Evolutionary conservation across 2,113 vertebrate genomes (phyloP).

Genomic region (Colaptes auratus): DNA sequence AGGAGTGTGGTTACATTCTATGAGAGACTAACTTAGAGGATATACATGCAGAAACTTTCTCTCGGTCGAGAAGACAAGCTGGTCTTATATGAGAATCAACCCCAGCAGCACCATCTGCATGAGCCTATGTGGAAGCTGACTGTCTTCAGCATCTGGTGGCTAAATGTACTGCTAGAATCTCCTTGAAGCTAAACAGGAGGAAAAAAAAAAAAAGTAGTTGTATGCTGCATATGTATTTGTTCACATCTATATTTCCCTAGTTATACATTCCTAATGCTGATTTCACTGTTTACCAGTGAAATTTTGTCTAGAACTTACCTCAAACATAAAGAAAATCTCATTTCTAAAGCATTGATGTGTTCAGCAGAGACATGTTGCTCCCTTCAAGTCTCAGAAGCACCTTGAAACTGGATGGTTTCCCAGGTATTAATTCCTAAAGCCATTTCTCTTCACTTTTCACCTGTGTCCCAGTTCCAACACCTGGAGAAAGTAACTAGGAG

Average conservation of each 20-base stretch:
- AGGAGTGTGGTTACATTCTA: neutral
- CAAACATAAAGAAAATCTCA: neutral
- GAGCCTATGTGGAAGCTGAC: neutral
- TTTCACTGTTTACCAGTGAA: neutral
- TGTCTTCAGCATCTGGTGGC: conserved; percentile 36
- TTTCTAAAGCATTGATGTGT: neutral
- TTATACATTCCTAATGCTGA: neutral
- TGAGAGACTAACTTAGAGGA: neutral
- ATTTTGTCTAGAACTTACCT: neutral
- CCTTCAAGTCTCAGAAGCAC: neutral
- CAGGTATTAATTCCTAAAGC: neutral
- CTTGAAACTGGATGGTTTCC: neutral
- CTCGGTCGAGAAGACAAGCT: neutral
- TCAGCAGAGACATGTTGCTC: neutral
- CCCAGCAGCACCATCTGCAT: neutral
- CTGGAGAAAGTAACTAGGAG: neutral
- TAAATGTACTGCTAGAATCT: neutral
- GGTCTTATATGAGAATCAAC: neutral
- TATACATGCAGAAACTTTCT: neutral
- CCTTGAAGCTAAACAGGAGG: neutral
- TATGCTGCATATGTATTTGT: neutral
- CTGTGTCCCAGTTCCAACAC: neutral
- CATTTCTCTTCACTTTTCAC: neutral
- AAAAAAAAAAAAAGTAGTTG: neutral
- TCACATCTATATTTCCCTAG: neutral